These are phyloP conservation scores for Hemibagrus guttatus DNA, from an alignment of 2,797 vertebrate genomes.

Conservation along the genomic window DNA sequence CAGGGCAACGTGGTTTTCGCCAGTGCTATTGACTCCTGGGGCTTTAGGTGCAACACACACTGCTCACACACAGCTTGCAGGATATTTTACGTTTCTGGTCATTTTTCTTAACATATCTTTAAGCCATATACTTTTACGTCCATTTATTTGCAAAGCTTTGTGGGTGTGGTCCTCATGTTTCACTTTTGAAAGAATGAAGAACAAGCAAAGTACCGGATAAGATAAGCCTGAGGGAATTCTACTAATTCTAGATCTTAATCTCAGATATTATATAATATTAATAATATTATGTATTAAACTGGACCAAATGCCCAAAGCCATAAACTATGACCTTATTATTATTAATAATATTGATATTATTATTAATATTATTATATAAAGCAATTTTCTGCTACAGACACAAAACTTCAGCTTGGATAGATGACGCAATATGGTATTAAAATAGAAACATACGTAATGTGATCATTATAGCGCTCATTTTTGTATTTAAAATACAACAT, in stretches of 20 bases:
- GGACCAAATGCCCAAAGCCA: too few species aligned
- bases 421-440: background rate
- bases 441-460: background rate
- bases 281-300: background rate
- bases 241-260: background rate
- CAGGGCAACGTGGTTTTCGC: constrained; percentile 94
- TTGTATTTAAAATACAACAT: too few species aligned
- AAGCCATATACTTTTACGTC: background rate
- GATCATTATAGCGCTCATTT: background rate
- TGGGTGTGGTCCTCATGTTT: background rate
- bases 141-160: background rate
- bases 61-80: background rate
- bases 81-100: background rate
- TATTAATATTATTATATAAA: background rate
- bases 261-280: background rate
- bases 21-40: constrained; percentile 95
- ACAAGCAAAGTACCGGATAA: background rate
- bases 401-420: background rate
- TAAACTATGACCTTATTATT: background rate
- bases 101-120: background rate
- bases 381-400: background rate
- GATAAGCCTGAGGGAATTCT: background rate
- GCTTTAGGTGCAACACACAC: constrained; percentile 83
- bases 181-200: background rate
- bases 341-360: background rate